Evolutionary conservation across 2,113 vertebrate species (phyloP).

Genomic region (Halcyon malimbica): DNA sequence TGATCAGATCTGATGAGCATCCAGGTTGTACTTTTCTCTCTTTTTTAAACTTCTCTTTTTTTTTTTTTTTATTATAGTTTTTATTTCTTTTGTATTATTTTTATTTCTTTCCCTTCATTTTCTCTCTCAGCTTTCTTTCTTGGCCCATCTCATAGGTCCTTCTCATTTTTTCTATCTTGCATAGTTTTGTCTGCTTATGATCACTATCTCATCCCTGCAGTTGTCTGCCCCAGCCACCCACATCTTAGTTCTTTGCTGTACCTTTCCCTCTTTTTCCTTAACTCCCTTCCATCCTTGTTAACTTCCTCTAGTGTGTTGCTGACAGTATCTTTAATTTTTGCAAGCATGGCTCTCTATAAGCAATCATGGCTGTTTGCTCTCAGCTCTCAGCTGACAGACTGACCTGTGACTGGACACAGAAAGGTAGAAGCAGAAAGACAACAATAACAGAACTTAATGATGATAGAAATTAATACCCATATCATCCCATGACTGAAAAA

Average conservation of each 20-base stretch:
- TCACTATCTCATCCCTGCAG: neutral
- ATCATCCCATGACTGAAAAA: neutral
- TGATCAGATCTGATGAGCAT: neutral
- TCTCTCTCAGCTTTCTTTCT: neutral
- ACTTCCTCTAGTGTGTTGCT: neutral
- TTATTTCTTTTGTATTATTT: neutral
- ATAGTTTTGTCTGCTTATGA: neutral
- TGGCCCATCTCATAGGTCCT: neutral
- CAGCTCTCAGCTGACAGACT: neutral
- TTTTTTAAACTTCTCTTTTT: too few species aligned
- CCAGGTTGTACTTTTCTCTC: neutral
- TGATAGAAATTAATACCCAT: neutral
- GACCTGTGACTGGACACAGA: neutral
- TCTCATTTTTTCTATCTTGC: neutral
- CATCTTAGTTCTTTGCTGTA: neutral
- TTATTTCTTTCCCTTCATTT: neutral
- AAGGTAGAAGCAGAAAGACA: neutral
- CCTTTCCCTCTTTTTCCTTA: neutral
- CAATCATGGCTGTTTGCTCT: neutral
- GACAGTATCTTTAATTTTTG: neutral
- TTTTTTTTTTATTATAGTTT: neutral
- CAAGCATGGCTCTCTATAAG: neutral
- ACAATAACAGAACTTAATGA: neutral
- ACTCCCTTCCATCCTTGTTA: neutral
- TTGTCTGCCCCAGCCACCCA: accelerated